Conservation (phyloP, 2,113 vertebrate species). For the Aegithalos caudatus region DNA sequence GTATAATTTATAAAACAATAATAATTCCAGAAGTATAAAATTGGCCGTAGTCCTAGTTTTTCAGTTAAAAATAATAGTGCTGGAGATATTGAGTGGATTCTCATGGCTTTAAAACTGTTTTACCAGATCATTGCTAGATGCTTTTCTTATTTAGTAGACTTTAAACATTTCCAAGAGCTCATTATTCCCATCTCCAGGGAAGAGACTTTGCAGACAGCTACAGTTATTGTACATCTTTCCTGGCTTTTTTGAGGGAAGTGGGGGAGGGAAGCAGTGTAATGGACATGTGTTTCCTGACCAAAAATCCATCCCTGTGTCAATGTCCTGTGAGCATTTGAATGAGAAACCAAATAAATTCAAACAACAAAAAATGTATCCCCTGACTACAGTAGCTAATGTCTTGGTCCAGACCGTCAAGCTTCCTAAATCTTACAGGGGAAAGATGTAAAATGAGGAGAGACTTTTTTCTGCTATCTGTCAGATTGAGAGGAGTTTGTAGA, state of each 20-base stretch:
- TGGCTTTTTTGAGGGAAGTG: conserved; percentile 13
- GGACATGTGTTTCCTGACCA: background rate
- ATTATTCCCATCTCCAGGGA: conserved; percentile 40
- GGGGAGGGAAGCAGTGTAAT: conserved; percentile 1
- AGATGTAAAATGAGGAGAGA: background rate
- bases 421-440: background rate
- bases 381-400: background rate
- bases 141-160: conserved; percentile 64
- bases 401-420: background rate
- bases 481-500: background rate
- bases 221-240: conserved; percentile 33
- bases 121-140: conserved; percentile 55
- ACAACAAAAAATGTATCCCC: background rate
- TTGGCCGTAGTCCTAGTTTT: conserved; percentile 50
- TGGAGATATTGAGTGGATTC: conserved; percentile 43
- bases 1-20: background rate
- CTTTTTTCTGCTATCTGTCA: background rate
- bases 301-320: background rate
- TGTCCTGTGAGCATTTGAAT: background rate
- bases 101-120: conserved; percentile 53
- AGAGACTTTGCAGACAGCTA: conserved; percentile 29
- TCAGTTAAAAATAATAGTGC: conserved; percentile 64
- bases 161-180: conserved; percentile 58
- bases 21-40: conserved; percentile 48
- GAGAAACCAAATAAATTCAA: background rate